Base-by-base conservation (phyloP, 2,888 invertebrate species). In the Sminthurinus aureus region DNA sequence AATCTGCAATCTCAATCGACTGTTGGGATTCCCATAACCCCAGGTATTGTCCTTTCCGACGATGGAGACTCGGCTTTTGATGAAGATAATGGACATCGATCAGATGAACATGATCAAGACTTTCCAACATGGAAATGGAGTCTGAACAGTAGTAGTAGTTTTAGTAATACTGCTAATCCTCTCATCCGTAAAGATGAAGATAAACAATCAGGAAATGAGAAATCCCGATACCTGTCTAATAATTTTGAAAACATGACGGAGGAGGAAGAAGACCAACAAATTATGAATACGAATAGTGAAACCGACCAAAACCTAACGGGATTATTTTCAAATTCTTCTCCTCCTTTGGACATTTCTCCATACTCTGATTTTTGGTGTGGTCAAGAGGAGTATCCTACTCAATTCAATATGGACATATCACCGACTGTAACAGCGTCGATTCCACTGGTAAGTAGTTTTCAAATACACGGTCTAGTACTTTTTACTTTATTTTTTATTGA, bases 321-420 rank as follows among this genome's bases (percentile, higher is more conserved):
- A 8, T n/a, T 20, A 67, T 67, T 20, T 22, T 12, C n/a, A 75
- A 75, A 18, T 73, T 73, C n/a, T 67, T 73, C 78, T 74, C 51
- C 71, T 22, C 79, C 75, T 20, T 58, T 38, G 0, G 74, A 73
- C 15, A 24, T 71, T 26, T 71, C 71, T 24, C 20, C 24, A 22
- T 24, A 13, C 15, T 71, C 71, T 8, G 75, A 75, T 58, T 64
- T 50, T 18, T 58, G 71, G 71, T 71, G 71, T 24, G 26, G 24
- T 15, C 71, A 71, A 9, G 71, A 71, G 9, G 71, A 71, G 11
- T 15, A 24, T 0, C 13, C 26, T 13, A 71, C 38, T 76, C 76
- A 64, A 13, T 74, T 74, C 50, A 64, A 79, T n/a, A 73, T 79
- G 79, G 83, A 83, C 58, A 83, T 79, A 9, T 79, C 79, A 13